Conservation (phyloP, 2,113 vertebrate species). For the Scomber scombrus region DNA sequence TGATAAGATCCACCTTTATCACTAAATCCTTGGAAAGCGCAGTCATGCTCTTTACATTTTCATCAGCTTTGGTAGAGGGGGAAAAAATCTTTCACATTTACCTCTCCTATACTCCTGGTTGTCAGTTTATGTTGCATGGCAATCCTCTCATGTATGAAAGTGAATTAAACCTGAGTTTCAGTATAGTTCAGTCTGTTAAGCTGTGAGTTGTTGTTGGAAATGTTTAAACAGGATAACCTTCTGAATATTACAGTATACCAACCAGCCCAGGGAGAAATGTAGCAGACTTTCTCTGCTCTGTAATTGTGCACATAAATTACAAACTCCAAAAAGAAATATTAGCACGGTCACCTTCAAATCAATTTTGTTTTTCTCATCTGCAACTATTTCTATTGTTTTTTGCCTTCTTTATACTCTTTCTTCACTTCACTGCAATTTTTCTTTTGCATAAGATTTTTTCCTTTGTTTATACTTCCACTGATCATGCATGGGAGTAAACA, state of each 20-base stretch:
- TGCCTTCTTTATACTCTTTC: background rate
- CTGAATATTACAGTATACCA: background rate
- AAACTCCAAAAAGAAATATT: background rate
- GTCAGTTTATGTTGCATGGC: conserved; percentile 24
- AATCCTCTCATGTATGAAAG: conserved; percentile 8
- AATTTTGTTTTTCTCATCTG: background rate
- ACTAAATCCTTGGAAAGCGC: conserved; percentile 4
- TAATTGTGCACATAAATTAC: background rate
- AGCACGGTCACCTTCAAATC: conserved; percentile 32
- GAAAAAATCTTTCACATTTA: conserved; percentile 12
- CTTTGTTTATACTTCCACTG: conserved; percentile 10
- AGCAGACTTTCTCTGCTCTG: background rate
- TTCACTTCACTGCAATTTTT: background rate
- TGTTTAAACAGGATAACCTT: conserved; percentile 17
- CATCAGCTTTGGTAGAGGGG: conserved; percentile 16
- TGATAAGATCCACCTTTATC: conserved; percentile 10
- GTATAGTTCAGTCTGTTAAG: background rate
- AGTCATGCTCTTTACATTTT: background rate
- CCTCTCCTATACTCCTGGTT: conserved; percentile 6
- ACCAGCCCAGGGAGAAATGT: background rate
- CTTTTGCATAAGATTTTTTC: background rate
- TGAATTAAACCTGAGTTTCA: conserved; percentile 17
- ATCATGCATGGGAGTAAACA: background rate
- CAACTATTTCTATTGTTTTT: background rate
- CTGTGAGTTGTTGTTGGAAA: conserved; percentile 14